Evolutionary conservation across 2,888 invertebrate genomes (phyloP).

Genomic region (Phasia obesa): DNA sequence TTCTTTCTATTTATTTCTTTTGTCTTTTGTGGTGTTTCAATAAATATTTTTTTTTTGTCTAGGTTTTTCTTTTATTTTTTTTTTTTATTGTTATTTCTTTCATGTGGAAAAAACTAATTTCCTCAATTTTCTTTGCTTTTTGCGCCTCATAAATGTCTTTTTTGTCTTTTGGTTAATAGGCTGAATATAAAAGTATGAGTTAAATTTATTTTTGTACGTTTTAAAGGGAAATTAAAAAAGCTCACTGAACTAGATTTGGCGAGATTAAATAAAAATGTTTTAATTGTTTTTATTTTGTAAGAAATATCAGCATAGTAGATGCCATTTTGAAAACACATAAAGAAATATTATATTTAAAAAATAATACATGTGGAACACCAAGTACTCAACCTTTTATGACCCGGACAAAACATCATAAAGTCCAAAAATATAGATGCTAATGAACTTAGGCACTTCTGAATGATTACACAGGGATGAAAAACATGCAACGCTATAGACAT

Average conservation of each 20-base stretch:
- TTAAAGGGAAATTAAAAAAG: background rate
- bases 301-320: background rate
- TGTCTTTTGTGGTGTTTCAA: slow-evolving; percentile 45
- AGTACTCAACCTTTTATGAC: too few relatives aligned
- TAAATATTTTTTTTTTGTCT: slow-evolving; percentile 56
- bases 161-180: slow-evolving; percentile 1
- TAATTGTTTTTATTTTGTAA: background rate
- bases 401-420: too few relatives aligned
- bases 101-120: slow-evolving; percentile 76
- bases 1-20: slow-evolving; percentile 19
- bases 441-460: too few relatives aligned
- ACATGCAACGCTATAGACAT: too few relatives aligned
- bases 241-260: background rate
- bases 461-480: too few relatives aligned
- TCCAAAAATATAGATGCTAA: too few relatives aligned
- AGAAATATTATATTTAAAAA: too few relatives aligned
- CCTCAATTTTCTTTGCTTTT: slow-evolving; percentile 71
- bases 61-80: slow-evolving; percentile 3
- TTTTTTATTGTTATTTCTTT: slow-evolving; percentile 53
- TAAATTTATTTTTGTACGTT: background rate
- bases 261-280: background rate
- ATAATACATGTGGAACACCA: too few relatives aligned
- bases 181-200: background rate
- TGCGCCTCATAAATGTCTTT: slow-evolving; percentile 56
- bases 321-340: too few relatives aligned